Evolutionary conservation across 2,888 invertebrate species (phyloP), one percentile per base, ranked within the genome.

Genomic region (Margaritifera margaritifera): DNA sequence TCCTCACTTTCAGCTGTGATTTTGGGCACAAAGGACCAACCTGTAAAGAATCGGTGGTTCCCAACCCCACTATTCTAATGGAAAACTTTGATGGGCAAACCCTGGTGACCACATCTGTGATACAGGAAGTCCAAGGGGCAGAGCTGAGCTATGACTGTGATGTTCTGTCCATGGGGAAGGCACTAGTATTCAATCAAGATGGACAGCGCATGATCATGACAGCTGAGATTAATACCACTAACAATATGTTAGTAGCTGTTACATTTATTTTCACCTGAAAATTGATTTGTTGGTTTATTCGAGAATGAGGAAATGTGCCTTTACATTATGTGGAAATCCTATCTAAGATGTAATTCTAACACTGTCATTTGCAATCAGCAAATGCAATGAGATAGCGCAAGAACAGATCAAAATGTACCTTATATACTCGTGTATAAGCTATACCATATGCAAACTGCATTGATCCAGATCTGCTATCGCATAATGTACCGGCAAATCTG

Each of bases 71-170:
- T 2, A 62, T 75, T 6, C 64, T 87, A 42, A 70, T 77, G 64
- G 86, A 85, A 69, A 83, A 72, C 54, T 85, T 87, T 79, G 82
- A 81, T 57, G 81, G 84, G 50, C 67, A 80, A 18, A 69, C 64
- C 27, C 69, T 82, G 1, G 60, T 79, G 18, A 68, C 72, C 8
- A 71, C 77, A n/a, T 77, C 84, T 24, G 66, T 71, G 55, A 51
- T 83, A 54, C 69, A 84, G 66, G 71, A 78, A 57, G 72, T 87
- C 22, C 72, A 80, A 50, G 89, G 89, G 6, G 88, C 82, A 51
- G 71, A 76, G 6, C 68, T 87, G n/a, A 80, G 85, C 56, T 90
- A 86, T 71, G 77, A 83, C n/a, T 90, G 90, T 79, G 89, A 88
- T 50, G 85, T 89, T 6, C 59, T 90, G 58, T 83, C 87, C 11